These are phyloP conservation scores for Cosmopolites sordidus DNA, from an alignment of 2,888 invertebrate species.

Conservation along the genomic window DNA sequence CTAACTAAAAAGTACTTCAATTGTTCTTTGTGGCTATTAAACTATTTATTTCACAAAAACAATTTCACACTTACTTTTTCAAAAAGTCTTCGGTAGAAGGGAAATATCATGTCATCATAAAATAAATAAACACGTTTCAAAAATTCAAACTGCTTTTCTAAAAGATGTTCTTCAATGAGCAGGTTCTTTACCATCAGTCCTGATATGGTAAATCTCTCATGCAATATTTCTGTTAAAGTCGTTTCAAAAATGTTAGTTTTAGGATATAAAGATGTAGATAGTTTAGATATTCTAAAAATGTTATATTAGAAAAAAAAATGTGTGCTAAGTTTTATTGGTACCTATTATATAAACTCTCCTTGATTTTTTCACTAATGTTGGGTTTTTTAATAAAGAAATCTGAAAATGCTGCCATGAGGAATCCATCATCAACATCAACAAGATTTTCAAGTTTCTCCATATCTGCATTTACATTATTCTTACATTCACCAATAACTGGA, in stretches of 20 bases:
- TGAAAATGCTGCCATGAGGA: conserved; percentile 50
- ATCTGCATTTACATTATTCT: conserved; percentile 32
- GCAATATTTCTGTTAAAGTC: conserved; percentile 36
- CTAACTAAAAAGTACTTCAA: too few species aligned
- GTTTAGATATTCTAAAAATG: conserved; percentile 37
- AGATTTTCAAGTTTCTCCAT: conserved; percentile 42
- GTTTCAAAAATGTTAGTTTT: conserved; percentile 39
- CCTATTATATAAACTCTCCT: conserved; percentile 35
- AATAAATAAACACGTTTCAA: conserved; percentile 43
- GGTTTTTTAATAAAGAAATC: conserved; percentile 40
- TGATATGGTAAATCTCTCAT: conserved; percentile 40
- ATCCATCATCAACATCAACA: conserved; percentile 43
- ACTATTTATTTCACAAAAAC: too few species aligned
- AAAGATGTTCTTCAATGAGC: conserved; percentile 39
- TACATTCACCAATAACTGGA: conserved; percentile 11
- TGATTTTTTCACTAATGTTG: conserved; percentile 1
- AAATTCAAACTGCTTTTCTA: conserved; percentile 42
- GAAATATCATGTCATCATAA: conserved; percentile 43
- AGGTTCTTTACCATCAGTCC: conserved; percentile 43
- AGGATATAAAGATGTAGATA: conserved; percentile 40
- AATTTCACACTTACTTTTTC: conserved; percentile 36
- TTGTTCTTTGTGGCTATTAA: neutral
- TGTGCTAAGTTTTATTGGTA: conserved; percentile 16
- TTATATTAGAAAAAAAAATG: neutral
- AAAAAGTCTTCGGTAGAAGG: conserved; percentile 43